Percentiles rank a stretch among this genome's conserved stretches.
Evolutionary conservation across 2,888 invertebrate genomes (phyloP).

Genomic region (Heliothis peltigera): DNA sequence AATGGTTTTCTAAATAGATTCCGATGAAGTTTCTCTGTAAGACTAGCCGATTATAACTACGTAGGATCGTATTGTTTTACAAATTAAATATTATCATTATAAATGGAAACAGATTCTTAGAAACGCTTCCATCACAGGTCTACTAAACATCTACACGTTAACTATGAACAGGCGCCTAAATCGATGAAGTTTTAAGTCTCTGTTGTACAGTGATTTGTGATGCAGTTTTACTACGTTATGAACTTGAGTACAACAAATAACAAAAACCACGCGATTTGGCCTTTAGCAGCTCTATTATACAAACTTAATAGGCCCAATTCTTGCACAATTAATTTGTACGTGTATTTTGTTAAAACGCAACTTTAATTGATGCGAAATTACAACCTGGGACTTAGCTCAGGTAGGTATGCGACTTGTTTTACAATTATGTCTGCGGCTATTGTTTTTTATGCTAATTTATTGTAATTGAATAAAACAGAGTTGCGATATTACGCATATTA

Average conservation of each 20-base stretch:
- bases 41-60: no score
- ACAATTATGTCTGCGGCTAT: slow-evolving; percentile 51
- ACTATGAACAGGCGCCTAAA: neutral
- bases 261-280: slow-evolving; percentile 56
- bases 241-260: slow-evolving; percentile 39
- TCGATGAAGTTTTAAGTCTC: neutral
- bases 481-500: slow-evolving; percentile 40
- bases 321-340: slow-evolving; percentile 42
- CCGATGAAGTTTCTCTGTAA: no score
- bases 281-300: slow-evolving; percentile 50
- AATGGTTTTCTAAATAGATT: no score
- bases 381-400: slow-evolving; percentile 20
- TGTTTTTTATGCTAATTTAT: slow-evolving; percentile 56
- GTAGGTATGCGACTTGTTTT: slow-evolving; percentile 30
- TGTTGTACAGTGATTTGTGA: slow-evolving; percentile 15
- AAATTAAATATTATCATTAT: no score
- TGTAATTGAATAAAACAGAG: slow-evolving; percentile 26
- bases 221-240: slow-evolving; percentile 26
- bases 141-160: neutral
- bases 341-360: slow-evolving; percentile 49
- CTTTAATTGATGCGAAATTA: slow-evolving; percentile 49
- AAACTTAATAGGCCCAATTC: slow-evolving; percentile 45
- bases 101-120: no score
- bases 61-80: no score
- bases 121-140: no score